Conservation (phyloP, 2,797 vertebrate genomes). For the Chrosomus eos region DNA sequence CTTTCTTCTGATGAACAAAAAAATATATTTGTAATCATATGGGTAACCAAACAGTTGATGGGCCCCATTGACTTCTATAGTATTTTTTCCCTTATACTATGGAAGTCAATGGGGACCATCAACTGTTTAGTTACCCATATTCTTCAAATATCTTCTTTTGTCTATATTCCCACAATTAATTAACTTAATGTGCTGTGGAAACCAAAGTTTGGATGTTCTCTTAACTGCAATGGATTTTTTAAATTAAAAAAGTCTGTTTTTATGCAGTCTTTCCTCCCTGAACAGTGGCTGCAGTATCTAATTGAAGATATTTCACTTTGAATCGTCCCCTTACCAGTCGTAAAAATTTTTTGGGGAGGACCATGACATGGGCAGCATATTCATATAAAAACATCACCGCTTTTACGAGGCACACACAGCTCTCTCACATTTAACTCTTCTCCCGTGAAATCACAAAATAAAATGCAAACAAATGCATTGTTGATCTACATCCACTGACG, state of each 20-base stretch:
- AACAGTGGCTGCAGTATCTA: neutral
- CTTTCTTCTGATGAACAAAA: too few relatives aligned
- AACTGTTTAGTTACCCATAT: too few relatives aligned
- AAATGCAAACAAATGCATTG: neutral
- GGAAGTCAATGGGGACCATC: too few relatives aligned
- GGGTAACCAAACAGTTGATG: too few relatives aligned
- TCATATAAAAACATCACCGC: neutral
- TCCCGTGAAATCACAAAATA: neutral
- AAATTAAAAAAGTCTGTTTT: neutral
- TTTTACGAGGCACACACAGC: neutral
- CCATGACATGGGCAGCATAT: neutral
- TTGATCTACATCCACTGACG: neutral
- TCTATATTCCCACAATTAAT: neutral
- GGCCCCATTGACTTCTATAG: too few relatives aligned
- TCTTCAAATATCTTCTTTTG: too few relatives aligned
- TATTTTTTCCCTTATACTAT: too few relatives aligned
- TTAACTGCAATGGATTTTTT: neutral
- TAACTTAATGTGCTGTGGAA: neutral
- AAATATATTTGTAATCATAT: too few relatives aligned
- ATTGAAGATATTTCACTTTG: neutral
- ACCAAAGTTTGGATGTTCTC: neutral
- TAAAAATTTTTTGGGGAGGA: neutral
- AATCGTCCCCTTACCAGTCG: neutral
- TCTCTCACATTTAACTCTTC: neutral
- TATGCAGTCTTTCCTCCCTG: neutral